Conservation (phyloP, 2,888 invertebrate species). For the Abscondita cerata region DNA sequence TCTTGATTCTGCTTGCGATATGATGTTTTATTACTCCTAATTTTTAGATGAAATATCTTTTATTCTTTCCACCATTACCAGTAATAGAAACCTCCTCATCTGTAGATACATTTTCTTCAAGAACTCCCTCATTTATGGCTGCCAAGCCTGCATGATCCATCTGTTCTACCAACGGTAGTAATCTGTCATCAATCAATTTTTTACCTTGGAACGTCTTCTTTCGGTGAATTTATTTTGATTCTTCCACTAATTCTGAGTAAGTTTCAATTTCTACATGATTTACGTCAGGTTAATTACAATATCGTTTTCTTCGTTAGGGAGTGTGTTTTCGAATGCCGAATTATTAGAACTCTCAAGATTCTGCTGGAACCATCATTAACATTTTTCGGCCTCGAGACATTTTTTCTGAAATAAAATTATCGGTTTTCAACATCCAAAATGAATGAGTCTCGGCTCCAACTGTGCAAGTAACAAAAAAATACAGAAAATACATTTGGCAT, state of each 20-base stretch:
- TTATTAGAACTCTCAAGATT: not conserved
- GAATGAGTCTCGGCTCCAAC: not conserved
- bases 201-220: not conserved
- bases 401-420: not conserved
- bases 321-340: not conserved
- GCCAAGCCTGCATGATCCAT: not conserved
- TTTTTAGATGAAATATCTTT: not conserved
- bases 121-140: not conserved
- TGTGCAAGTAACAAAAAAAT: not conserved
- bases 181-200: not conserved
- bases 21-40: not conserved
- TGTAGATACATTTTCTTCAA: not conserved
- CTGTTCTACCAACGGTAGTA: not conserved
- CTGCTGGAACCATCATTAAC: not conserved
- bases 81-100: not conserved
- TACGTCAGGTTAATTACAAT: not conserved
- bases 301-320: not conserved
- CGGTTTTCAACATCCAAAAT: not conserved
- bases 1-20: not conserved
- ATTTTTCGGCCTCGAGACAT: not conserved
- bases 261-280: not conserved
- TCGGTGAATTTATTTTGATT: not conserved
- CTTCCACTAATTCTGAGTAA: not conserved
- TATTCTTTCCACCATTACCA: not conserved
- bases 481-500: not conserved